Base-by-base conservation (phyloP, 37 sponge, comb jelly and placozoan genomes). In the Corticium candelabrum region DNA sequence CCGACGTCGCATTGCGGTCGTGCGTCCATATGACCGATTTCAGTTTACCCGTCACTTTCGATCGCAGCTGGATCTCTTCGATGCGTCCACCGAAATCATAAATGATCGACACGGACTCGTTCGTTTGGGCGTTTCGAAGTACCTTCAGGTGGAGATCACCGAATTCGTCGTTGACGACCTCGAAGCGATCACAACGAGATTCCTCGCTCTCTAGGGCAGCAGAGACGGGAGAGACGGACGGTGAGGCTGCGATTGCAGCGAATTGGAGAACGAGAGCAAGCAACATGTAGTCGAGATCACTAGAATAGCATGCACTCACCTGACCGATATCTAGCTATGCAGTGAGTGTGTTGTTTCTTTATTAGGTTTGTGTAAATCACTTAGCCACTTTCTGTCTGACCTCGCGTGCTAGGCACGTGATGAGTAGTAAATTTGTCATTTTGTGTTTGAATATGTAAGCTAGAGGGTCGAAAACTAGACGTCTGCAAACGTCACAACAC, bases 11-110 rank as follows among this genome's bases (percentile, higher is more conserved):
- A 71, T 87, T 69, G 31, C 76, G 81, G 67, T 87, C 69, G 76
- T 90, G 87, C 41, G 87, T 76, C 67, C 85, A 74, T 3, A 90
- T 81, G 3, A 90, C 91, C 37, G 50, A 38, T 3, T 82, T 74
- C 1, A 81, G 39, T 36, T 40, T 31, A 3, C 79, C 82, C 27
- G 38, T 41, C 31, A 69, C 36, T 1, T 34, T 40, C 3, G 84
- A 84, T 21, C 1, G 62, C 36, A 90, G 73, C 3, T 34, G 27
- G 74, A 90, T 68, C 4, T 43, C 85, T 69, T 90, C 91, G 68
- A 90, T 85, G 32, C 87, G 74, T 15, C 87, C 91, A 34, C 91
- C 91, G 77, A 76, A 89, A 74, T 89, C 87, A 38, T 57, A 73
- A 29, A 89, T 77, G 37, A 86, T 79, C 40, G 69, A 41, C 1